phyloP scores from a whole-genome alignment of 2,797 vertebrate species.

The Apogon hyalosoma region DNA sequence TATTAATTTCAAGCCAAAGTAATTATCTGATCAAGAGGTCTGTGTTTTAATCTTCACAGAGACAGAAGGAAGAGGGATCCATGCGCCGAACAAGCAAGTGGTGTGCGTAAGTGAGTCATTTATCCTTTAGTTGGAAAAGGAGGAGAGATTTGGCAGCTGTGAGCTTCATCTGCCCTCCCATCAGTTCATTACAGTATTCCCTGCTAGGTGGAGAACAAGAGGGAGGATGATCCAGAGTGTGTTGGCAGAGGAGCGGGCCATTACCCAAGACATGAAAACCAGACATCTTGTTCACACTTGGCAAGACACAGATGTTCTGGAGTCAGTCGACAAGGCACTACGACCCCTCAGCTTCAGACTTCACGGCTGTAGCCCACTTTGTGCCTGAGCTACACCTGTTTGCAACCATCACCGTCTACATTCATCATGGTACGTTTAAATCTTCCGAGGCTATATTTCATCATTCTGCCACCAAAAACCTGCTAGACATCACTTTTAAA shows the following conservation, averaged over 20 bases:
- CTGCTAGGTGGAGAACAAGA: slow-evolving; percentile 70
- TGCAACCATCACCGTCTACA: slow-evolving; percentile 35
- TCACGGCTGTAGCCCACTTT: slow-evolving; percentile 20
- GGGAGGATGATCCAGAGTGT: slow-evolving; percentile 55
- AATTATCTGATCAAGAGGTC: slow-evolving; percentile 77
- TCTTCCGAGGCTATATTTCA: slow-evolving; percentile 14
- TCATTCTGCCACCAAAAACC: slow-evolving; percentile 23
- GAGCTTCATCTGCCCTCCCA: slow-evolving; percentile 76
- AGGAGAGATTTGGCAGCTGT: slow-evolving; percentile 73
- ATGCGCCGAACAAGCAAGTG: slow-evolving; percentile 55
- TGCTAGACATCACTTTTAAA: neutral
- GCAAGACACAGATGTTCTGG: slow-evolving; percentile 64
- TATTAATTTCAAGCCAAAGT: slow-evolving; percentile 74
- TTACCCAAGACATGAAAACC: slow-evolving; percentile 66
- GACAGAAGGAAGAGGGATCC: slow-evolving; percentile 64
- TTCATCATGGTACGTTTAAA: slow-evolving; percentile 19
- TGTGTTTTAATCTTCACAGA: slow-evolving; percentile 77
- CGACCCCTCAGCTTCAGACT: slow-evolving; percentile 31
- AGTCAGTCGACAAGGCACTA: slow-evolving; percentile 39
- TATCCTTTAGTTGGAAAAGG: slow-evolving; percentile 73
- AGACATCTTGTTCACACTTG: slow-evolving; percentile 76
- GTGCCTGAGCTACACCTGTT: slow-evolving; percentile 49
- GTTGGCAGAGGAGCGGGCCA: slow-evolving; percentile 59
- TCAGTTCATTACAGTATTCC: slow-evolving; percentile 75
- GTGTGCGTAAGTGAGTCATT: slow-evolving; percentile 75